A percentile compares a stretch with the other conserved stretches of the same genome.
Conservation (phyloP, 1,140 invertebrate genomes). For the Diorhabda carinulata region DNA sequence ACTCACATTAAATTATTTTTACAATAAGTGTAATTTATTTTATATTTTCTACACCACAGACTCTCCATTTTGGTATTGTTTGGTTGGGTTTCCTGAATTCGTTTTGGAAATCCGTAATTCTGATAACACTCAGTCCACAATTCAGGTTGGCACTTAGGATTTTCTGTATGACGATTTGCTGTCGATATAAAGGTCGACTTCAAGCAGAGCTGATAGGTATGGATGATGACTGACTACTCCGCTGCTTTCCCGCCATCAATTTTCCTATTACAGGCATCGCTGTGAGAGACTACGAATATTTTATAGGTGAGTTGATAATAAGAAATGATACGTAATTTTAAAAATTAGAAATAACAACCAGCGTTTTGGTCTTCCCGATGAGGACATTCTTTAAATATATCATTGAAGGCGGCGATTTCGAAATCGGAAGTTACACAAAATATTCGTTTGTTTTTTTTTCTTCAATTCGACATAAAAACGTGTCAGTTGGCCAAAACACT, state of each 20-base stretch:
- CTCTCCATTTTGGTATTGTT: slow-evolving; percentile 86
- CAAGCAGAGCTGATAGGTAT: slow-evolving; percentile 78
- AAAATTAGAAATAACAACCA: no score
- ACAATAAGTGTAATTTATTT: not conserved
- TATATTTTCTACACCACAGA: slow-evolving; percentile 50
- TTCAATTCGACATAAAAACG: not conserved
- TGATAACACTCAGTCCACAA: slow-evolving; percentile 81
- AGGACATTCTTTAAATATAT: not conserved
- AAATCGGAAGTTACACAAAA: not conserved
- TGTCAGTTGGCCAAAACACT: no score
- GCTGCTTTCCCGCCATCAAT: slow-evolving; percentile 27
- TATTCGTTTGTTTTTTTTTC: not conserved
- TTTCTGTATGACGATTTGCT: slow-evolving; percentile 86
- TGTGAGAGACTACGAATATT: slow-evolving; percentile 44
- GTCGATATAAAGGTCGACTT: slow-evolving; percentile 71
- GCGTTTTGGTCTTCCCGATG: no score
- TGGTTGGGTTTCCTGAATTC: slow-evolving; percentile 93
- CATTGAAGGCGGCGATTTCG: not conserved
- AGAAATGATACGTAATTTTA: no score
- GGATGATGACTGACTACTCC: slow-evolving; percentile 65
- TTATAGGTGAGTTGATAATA: slow-evolving; percentile 22
- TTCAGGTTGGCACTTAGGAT: slow-evolving; percentile 83
- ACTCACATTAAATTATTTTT: not conserved
- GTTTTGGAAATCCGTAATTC: slow-evolving; percentile 90
- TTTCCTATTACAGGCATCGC: slow-evolving; percentile 43